A percentile compares a stretch with the other conserved stretches of the same genome.
These are phyloP conservation scores for Alosa alosa DNA, from an alignment of 2,113 vertebrate species.

Conservation along the genomic window DNA sequence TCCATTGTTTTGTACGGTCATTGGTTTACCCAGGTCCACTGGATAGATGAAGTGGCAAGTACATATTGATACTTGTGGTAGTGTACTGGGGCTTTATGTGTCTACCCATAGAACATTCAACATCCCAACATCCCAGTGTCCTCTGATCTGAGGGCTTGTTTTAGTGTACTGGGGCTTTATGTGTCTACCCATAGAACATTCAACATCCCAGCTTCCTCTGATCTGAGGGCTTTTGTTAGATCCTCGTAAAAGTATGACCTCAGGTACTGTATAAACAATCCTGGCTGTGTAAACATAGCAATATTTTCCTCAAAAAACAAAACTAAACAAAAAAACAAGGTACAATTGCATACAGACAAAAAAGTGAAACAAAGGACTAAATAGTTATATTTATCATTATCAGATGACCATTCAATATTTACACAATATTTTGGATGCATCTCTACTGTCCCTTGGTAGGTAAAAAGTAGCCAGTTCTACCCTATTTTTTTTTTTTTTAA, in stretches of 20 bases:
- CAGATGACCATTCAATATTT: conserved; percentile 64
- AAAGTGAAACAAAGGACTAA: conserved; percentile 50
- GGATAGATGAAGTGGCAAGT: too few relatives aligned
- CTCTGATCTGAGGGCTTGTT: not conserved
- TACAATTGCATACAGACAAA: conserved; percentile 54
- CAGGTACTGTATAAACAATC: conserved; percentile 43
- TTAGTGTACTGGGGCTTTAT: conserved; percentile 60
- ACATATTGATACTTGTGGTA: too few relatives aligned
- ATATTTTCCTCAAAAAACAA: conserved; percentile 48
- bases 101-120: conserved; percentile 36
- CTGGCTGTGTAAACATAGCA: conserved; percentile 53
- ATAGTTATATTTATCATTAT: conserved; percentile 54
- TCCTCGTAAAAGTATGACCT: conserved; percentile 26
- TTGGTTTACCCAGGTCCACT: too few relatives aligned
- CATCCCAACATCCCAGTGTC: conserved; percentile 2
- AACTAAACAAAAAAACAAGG: conserved; percentile 38
- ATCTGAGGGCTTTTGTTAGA: conserved; percentile 26
- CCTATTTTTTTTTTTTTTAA: conserved; percentile 57
- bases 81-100: not conserved
- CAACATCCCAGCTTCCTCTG: conserved; percentile 10
- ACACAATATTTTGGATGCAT: conserved; percentile 63
- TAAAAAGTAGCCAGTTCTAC: conserved; percentile 64
- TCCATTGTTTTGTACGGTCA: too few relatives aligned
- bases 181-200: conserved; percentile 35
- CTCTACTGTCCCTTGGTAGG: conserved; percentile 57